Percentiles rank a stretch among this genome's conserved stretches.
These are phyloP conservation scores for Entosphenus tridentatus DNA, from an alignment of 2,113 vertebrate genomes.

Conservation along the genomic window DNA sequence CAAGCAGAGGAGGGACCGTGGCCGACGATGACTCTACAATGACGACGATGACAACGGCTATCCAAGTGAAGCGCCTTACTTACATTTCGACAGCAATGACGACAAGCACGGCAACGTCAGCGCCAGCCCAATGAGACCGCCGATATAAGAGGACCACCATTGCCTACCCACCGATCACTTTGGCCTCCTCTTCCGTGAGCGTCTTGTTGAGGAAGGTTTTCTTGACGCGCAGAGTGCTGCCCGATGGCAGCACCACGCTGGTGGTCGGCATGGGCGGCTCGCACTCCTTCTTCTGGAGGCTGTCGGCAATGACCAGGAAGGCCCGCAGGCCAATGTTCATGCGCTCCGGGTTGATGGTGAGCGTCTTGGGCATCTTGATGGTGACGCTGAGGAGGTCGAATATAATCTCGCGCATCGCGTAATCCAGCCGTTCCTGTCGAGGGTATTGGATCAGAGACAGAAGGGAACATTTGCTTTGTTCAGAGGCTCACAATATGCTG, in stretches of 20 bases:
- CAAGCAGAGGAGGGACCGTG: too few relatives aligned
- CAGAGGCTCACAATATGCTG: too few relatives aligned
- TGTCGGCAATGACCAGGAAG: conserved; percentile 88
- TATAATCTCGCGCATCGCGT: conserved; percentile 98
- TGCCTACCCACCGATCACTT: conserved; percentile 57
- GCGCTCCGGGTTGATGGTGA: conserved; percentile 97
- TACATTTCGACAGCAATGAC: too few relatives aligned
- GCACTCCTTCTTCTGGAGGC: conserved; percentile 85
- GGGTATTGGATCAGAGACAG: conserved; percentile 7
- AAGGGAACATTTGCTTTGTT: too few relatives aligned
- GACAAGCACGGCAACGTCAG: too few relatives aligned
- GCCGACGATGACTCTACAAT: too few relatives aligned
- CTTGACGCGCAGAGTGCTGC: conserved; percentile 90
- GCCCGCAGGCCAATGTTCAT: conserved; percentile 96
- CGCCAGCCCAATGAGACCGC: too few relatives aligned
- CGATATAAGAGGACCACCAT: too few relatives aligned
- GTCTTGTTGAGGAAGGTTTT: conserved; percentile 97
- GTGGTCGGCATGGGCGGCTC: conserved; percentile 99
- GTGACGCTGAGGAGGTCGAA: conserved; percentile 89
- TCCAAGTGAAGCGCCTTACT: too few relatives aligned
- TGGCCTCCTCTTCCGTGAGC: conserved; percentile 89
- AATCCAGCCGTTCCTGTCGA: conserved; percentile 74
- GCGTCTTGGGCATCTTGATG: conserved; percentile 80
- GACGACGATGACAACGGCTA: too few relatives aligned
- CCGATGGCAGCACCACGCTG: conserved; percentile 76